A percentile compares a stretch with the other conserved stretches of the same genome.
Conservation (phyloP, 2,113 vertebrate genomes). For the Nymphicus hollandicus region DNA sequence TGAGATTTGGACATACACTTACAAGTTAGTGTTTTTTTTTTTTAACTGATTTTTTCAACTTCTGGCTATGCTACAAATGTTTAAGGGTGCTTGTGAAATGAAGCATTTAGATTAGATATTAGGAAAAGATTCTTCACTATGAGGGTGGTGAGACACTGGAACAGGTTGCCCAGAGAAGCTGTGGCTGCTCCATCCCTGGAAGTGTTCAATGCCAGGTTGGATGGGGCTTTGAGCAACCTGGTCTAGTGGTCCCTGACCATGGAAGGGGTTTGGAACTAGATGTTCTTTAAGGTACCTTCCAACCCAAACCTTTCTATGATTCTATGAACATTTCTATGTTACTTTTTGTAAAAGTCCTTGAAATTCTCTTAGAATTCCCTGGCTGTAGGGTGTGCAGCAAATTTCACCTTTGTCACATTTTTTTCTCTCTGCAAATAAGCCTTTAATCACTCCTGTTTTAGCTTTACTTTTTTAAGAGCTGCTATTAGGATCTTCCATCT, state of each 20-base stretch:
- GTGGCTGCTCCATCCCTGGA: background rate
- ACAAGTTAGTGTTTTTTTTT: background rate
- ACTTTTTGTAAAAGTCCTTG: background rate
- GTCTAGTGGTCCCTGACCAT: background rate
- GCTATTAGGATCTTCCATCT: background rate
- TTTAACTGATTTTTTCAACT: background rate
- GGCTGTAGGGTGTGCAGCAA: background rate
- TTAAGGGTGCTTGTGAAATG: background rate
- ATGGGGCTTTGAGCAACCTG: background rate
- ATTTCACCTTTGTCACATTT: background rate
- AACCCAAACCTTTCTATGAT: background rate
- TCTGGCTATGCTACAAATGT: background rate
- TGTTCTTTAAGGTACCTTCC: background rate
- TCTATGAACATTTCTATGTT: background rate
- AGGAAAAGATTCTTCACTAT: background rate
- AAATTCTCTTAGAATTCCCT: background rate
- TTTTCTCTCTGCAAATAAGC: background rate
- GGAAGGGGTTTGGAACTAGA: background rate
- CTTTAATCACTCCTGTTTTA: background rate
- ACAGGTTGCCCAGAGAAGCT: background rate
- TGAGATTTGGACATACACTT: background rate
- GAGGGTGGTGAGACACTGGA: background rate
- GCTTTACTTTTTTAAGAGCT: background rate
- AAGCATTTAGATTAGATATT: background rate
- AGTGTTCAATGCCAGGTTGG: background rate